Percentiles rank a stretch among this genome's conserved stretches.
Evolutionary conservation across 2,113 vertebrate genomes (phyloP).

Genomic region (Melanerpes aurifrons): DNA sequence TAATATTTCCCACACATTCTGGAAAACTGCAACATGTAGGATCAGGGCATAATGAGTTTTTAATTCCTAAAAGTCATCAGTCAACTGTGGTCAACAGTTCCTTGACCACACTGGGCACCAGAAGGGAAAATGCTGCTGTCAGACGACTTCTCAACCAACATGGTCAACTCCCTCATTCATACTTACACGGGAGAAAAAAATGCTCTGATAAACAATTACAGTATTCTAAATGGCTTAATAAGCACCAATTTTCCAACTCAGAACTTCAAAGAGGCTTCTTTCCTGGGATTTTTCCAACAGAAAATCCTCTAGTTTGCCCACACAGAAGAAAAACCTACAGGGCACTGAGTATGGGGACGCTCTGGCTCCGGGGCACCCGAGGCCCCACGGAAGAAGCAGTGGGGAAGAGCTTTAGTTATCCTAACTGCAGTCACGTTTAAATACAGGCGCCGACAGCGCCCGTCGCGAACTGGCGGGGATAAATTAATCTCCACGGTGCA

Average conservation of each 20-base stretch:
- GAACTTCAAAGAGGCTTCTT: background rate
- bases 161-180: background rate
- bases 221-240: background rate
- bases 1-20: background rate
- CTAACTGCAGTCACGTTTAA: background rate
- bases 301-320: background rate
- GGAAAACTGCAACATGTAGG: background rate
- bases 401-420: background rate
- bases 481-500: background rate
- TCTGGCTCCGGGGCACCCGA: background rate
- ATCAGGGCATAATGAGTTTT: background rate
- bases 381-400: fast-evolving
- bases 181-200: background rate
- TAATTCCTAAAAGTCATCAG: background rate
- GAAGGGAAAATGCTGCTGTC: background rate
- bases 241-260: background rate
- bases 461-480: background rate
- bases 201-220: background rate
- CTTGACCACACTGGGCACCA: background rate
- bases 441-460: background rate
- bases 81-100: background rate
- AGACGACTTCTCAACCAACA: background rate
- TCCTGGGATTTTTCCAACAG: background rate
- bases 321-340: background rate
- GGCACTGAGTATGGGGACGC: background rate